Conservation (phyloP, 2,113 vertebrate species). For the Polyodon spathula region DNA sequence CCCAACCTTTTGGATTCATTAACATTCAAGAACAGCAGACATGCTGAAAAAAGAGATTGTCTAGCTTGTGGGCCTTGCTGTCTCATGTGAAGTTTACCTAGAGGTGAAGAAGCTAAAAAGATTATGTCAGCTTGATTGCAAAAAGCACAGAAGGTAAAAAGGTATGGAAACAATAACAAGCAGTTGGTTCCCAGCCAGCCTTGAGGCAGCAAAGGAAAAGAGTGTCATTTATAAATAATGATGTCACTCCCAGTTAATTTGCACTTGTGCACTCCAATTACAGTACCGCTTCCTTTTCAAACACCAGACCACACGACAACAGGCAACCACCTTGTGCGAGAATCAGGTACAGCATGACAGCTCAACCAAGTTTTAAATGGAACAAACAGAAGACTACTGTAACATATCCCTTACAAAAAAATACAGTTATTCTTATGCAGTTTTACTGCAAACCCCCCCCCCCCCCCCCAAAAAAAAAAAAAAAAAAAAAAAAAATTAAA, state of each 20-base stretch:
- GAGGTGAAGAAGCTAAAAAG: not conserved
- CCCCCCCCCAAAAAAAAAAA: not conserved
- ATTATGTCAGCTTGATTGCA: not conserved
- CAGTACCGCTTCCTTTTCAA: conserved; percentile 5
- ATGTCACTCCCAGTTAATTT: conserved; percentile 28
- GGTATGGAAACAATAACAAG: conserved; percentile 17
- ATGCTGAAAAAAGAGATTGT: not conserved
- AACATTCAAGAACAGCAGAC: not conserved
- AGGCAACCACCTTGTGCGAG: not conserved
- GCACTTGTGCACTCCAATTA: conserved; percentile 17
- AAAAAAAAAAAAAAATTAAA: not conserved
- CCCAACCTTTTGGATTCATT: conserved; percentile 6
- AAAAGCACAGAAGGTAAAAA: conserved; percentile 6
- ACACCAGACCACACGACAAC: conserved; percentile 2
- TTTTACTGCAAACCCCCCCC: not conserved
- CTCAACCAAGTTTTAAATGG: not conserved
- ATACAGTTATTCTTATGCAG: not conserved
- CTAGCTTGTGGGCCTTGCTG: not conserved
- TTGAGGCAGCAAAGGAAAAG: conserved; percentile 18
- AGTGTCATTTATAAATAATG: conserved; percentile 30
- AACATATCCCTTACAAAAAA: not conserved
- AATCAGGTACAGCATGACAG: conserved; percentile 3
- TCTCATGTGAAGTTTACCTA: not conserved
- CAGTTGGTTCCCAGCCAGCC: conserved; percentile 13
- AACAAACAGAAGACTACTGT: conserved; percentile 10